These are phyloP conservation scores for Paramormyrops hopkinsi DNA, from an alignment of 2,797 vertebrate species.

Conservation along the genomic window DNA sequence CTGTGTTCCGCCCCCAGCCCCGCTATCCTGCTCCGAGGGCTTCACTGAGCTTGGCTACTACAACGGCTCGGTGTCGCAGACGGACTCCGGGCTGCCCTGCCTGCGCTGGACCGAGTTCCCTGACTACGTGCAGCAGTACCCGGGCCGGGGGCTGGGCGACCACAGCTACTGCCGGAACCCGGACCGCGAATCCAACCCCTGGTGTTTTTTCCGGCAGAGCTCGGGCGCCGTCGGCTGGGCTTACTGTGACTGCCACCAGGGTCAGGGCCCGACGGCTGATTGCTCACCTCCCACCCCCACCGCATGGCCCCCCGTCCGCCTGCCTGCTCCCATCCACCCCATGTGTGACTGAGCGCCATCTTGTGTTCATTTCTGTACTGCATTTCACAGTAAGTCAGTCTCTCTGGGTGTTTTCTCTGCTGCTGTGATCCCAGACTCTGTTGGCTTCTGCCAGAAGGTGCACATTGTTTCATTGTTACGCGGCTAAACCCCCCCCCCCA, in stretches of 20 bases:
- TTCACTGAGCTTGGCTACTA: conserved; percentile 76
- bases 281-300: not conserved
- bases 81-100: conserved; percentile 70
- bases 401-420: not conserved
- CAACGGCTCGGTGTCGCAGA: conserved; percentile 77
- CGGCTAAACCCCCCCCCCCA: not conserved
- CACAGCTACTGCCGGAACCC: conserved; percentile 88
- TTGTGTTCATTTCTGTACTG: not conserved
- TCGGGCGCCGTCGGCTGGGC: conserved; percentile 81
- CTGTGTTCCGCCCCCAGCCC: conserved; percentile 39
- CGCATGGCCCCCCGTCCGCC: not conserved
- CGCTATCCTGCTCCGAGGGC: conserved; percentile 69
- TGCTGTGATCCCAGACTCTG: not conserved
- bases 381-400: not conserved
- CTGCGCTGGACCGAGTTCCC: conserved; percentile 82
- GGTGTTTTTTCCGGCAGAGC: conserved; percentile 83
- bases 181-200: conserved; percentile 72
- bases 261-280: conserved; percentile 50
- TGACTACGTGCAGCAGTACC: conserved; percentile 84
- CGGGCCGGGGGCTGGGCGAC: conserved; percentile 74
- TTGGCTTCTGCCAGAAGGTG: not conserved
- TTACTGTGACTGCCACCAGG: conserved; percentile 84
- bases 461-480: not conserved
- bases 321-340: not conserved
- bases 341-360: not conserved